phyloP scores from a whole-genome alignment of 2,888 invertebrate species.

The Ormyrus rosae region DNA sequence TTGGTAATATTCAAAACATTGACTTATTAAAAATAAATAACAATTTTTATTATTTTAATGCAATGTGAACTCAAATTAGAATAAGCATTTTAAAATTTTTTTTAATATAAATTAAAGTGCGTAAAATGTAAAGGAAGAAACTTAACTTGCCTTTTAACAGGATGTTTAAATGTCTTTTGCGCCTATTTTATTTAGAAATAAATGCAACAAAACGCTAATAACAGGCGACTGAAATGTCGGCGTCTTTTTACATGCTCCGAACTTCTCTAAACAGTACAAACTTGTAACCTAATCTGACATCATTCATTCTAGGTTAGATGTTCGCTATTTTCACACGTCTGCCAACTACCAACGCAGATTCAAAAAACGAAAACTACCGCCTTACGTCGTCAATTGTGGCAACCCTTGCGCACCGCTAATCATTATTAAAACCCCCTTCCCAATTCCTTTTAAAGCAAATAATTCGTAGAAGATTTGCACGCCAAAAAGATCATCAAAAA shows the following conservation, averaged over 20 bases:
- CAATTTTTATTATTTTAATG: not conserved
- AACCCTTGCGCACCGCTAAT: too few relatives aligned
- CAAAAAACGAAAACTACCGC: too few relatives aligned
- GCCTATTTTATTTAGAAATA: constrained; percentile 7
- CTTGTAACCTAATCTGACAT: too few relatives aligned
- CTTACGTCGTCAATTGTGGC: too few relatives aligned
- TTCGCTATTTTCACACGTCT: too few relatives aligned
- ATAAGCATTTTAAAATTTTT: not conserved
- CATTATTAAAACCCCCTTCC: too few relatives aligned
- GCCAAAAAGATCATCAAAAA: too few relatives aligned
- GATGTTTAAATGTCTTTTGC: not conserved
- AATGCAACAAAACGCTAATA: constrained; percentile 17
- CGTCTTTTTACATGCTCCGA: constrained; percentile 6
- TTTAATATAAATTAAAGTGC: not conserved
- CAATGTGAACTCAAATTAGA: not conserved
- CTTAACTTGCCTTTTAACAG: not conserved
- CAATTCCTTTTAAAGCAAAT: too few relatives aligned
- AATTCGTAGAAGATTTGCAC: too few relatives aligned
- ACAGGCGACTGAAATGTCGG: constrained; percentile 28
- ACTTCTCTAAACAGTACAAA: too few relatives aligned
- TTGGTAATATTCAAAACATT: not conserved
- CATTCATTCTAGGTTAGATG: too few relatives aligned
- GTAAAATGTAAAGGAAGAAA: not conserved
- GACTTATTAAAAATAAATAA: not conserved
- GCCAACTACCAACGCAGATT: too few relatives aligned